phyloP scores from a whole-genome alignment of 2,113 vertebrate genomes.

The Phodopus roborovskii region DNA sequence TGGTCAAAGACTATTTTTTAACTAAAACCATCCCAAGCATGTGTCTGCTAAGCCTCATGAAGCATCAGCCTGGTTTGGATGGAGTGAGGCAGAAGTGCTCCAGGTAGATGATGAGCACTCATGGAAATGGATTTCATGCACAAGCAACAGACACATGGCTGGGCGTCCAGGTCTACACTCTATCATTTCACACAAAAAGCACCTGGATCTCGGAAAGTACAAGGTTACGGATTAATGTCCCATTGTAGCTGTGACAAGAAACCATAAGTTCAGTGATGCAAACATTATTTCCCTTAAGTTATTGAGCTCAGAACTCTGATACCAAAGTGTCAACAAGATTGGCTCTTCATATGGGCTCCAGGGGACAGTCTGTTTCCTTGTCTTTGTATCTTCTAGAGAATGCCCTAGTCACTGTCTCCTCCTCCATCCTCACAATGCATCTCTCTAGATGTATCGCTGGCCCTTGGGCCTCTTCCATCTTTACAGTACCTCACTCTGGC shows the following conservation, averaged over 20 bases:
- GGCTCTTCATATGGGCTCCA: rapidly evolving
- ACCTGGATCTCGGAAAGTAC: rapidly evolving
- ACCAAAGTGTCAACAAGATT: rapidly evolving
- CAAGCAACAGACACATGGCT: neutral
- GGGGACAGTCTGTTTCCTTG: rapidly evolving
- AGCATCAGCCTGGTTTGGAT: too few species aligned
- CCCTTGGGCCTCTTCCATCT: too few species aligned
- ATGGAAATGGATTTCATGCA: neutral
- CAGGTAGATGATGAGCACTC: rapidly evolving
- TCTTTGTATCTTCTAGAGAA: too few species aligned
- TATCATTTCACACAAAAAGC: rapidly evolving
- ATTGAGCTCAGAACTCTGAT: neutral
- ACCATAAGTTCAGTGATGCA: neutral
- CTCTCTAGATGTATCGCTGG: neutral
- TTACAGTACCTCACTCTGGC: rapidly evolving
- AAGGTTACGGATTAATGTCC: rapidly evolving
- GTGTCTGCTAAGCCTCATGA: rapidly evolving
- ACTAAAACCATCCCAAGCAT: rapidly evolving
- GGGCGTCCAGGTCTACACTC: rapidly evolving
- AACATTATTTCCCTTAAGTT: neutral
- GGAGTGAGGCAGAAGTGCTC: rapidly evolving
- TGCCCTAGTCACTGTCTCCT: neutral
- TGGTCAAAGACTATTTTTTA: too few species aligned
- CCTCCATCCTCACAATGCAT: neutral
- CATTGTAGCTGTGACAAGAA: rapidly evolving